Evolutionary conservation across 2,113 vertebrate genomes (phyloP).

Genomic region (Rhinopomastus cyanomelas): DNA sequence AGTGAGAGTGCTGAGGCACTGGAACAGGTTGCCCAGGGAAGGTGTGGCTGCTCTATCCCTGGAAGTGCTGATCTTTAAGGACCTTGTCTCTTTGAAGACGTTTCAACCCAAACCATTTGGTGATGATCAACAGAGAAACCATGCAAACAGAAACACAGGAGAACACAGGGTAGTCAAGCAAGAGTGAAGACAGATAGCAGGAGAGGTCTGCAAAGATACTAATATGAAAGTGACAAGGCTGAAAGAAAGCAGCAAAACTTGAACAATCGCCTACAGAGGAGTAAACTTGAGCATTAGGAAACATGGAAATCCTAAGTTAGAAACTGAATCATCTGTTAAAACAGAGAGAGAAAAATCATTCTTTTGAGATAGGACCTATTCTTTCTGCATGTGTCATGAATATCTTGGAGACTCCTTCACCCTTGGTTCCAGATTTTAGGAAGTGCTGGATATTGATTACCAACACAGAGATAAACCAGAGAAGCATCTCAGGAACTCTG

Average conservation of each 20-base stretch:
- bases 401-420: background rate
- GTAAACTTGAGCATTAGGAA: background rate
- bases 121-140: background rate
- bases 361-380: background rate
- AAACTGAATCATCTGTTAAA: background rate
- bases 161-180: background rate
- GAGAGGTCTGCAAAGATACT: background rate
- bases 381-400: background rate
- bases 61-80: too few relatives aligned
- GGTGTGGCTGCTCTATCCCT: too few relatives aligned
- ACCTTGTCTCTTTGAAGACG: too few relatives aligned
- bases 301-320: background rate
- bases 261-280: background rate
- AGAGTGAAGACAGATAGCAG: background rate
- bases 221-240: background rate
- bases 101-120: too few relatives aligned
- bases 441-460: background rate
- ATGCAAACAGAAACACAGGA: background rate
- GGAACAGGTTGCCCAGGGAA: too few relatives aligned
- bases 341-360: background rate
- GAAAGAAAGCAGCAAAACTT: background rate
- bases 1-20: too few relatives aligned
- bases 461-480: background rate
- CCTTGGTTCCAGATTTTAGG: background rate
- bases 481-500: background rate